A percentile compares a stretch with the other conserved stretches of the same genome.
phyloP scores from a whole-genome alignment of 2,888 invertebrate genomes.

The Zaprionus lineosus region DNA sequence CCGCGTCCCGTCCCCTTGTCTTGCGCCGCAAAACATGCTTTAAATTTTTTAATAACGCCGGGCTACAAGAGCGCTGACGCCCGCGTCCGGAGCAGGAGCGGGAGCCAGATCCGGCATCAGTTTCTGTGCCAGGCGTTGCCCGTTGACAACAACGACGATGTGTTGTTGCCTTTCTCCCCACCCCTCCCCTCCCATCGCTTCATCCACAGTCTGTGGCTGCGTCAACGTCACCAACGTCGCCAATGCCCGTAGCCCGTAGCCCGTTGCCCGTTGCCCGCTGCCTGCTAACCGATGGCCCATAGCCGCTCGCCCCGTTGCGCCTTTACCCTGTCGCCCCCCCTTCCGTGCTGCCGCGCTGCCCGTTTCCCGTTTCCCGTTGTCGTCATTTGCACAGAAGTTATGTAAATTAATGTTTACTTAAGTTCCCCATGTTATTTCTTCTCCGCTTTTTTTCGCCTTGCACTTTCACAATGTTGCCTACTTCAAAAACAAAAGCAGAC shows the following conservation, averaged over 20 bases:
- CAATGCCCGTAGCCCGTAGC: neutral
- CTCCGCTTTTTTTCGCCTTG: slow-evolving; percentile 50
- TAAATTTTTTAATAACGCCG: slow-evolving; percentile 81
- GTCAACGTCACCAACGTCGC: neutral
- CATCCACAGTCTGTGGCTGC: slow-evolving; percentile 5
- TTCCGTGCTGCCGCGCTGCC: neutral
- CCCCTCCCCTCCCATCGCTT: slow-evolving; percentile 4
- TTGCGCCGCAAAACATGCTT: slow-evolving; percentile 80
- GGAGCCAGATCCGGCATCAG: slow-evolving; percentile 52
- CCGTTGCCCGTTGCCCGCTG: neutral
- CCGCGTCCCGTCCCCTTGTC: slow-evolving; percentile 21
- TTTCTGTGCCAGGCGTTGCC: slow-evolving; percentile 46
- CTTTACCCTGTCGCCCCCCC: neutral
- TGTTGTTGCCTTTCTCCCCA: slow-evolving; percentile 12
- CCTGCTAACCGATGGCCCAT: neutral
- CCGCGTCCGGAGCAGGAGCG: slow-evolving; percentile 46
- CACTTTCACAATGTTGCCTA: slow-evolving; percentile 73
- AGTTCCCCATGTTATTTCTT: slow-evolving; percentile 80
- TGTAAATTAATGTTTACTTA: slow-evolving; percentile 83
- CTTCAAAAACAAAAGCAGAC: slow-evolving; percentile 78
- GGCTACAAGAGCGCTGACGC: slow-evolving; percentile 66
- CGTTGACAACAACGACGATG: slow-evolving; percentile 30
- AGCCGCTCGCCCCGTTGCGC: neutral
- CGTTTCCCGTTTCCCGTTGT: slow-evolving; percentile 50
- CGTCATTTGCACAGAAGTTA: slow-evolving; percentile 81